Conservation (phyloP, 2,888 invertebrate genomes). For the Pecten maximus region DNA sequence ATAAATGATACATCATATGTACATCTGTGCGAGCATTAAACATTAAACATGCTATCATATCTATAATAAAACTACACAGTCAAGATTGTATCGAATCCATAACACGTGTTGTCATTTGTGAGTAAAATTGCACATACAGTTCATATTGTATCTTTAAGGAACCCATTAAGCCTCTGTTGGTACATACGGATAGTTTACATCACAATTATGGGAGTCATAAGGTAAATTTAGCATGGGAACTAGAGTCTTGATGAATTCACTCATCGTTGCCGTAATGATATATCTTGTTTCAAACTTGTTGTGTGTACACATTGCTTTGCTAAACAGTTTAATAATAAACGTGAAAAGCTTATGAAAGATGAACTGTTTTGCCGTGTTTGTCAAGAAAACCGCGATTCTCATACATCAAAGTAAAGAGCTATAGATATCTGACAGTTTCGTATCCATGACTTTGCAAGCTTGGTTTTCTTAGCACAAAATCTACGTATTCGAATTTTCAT, state of each 20-base stretch:
- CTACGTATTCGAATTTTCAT: background rate
- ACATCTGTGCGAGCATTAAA: too few species aligned
- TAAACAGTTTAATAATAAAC: background rate
- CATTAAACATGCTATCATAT: too few species aligned
- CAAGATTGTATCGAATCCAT: too few species aligned
- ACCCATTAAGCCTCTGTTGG: too few species aligned
- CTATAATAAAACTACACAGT: too few species aligned
- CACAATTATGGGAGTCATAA: too few species aligned
- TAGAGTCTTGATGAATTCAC: background rate
- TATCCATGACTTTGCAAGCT: background rate
- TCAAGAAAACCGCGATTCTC: background rate
- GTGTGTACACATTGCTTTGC: background rate
- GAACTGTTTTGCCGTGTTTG: background rate
- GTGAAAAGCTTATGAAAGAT: background rate
- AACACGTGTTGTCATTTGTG: too few species aligned
- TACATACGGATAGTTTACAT: too few species aligned
- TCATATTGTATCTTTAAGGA: too few species aligned
- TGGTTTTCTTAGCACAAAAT: background rate
- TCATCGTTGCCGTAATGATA: background rate
- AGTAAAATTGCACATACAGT: too few species aligned
- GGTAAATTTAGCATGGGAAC: background rate
- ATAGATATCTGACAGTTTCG: background rate
- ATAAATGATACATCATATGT: too few species aligned
- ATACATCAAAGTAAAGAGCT: background rate
- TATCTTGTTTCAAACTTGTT: conserved; percentile 2